Percentiles rank a stretch among this genome's conserved stretches.
Evolutionary conservation across 2,113 vertebrate genomes (phyloP).

Genomic region (Phodopus roborovskii): DNA sequence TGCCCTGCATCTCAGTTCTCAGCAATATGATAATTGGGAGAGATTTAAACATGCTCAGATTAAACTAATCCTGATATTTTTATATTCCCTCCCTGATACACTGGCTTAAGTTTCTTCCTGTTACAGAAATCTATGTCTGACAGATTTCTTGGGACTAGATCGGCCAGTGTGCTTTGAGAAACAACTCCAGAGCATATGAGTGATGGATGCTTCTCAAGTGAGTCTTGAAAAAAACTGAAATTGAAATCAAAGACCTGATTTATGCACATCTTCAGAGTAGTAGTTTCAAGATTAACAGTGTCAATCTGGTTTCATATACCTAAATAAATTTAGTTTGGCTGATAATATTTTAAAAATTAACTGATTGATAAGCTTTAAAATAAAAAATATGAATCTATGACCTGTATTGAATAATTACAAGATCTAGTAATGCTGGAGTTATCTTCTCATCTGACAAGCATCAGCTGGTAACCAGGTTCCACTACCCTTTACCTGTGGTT

Average conservation of each 20-base stretch:
- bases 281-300: neutral
- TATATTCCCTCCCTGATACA: neutral
- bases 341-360: neutral
- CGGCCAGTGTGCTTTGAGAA: neutral
- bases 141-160: neutral
- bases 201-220: neutral
- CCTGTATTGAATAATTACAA: neutral
- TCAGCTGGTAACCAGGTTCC: neutral
- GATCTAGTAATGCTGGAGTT: neutral
- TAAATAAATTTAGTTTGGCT: slow-evolving; percentile 9
- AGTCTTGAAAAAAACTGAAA: neutral
- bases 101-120: neutral
- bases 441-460: accelerated
- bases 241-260: neutral
- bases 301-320: neutral
- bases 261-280: neutral
- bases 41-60: neutral
- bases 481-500: neutral
- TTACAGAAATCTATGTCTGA: neutral
- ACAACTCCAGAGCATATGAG: neutral
- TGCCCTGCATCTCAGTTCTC: neutral
- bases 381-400: neutral
- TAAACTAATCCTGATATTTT: neutral
- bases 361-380: neutral
- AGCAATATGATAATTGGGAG: neutral